Conservation (phyloP, 2,797 vertebrate genomes). For the Esox masquinongy region DNA sequence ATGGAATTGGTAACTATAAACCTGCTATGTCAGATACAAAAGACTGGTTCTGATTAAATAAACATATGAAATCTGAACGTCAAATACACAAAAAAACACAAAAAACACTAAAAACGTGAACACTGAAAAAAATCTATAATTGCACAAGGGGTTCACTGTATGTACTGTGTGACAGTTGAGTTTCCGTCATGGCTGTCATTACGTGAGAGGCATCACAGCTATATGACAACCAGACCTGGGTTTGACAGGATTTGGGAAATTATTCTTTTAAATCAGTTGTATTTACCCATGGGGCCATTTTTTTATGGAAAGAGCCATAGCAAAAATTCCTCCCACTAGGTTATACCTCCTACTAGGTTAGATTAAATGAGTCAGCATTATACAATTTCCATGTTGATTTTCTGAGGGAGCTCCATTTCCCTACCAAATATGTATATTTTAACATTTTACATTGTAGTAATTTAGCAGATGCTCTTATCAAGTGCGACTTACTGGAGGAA, state of each 20-base stretch:
- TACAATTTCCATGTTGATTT: constrained; percentile 41
- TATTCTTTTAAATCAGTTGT: constrained; percentile 65
- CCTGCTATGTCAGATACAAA: too few relatives aligned
- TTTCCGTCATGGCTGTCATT: constrained; percentile 30
- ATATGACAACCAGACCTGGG: constrained; percentile 33
- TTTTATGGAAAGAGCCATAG: constrained; percentile 56
- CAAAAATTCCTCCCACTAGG: constrained; percentile 61
- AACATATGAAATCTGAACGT: too few relatives aligned
- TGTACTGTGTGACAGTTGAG: background rate
- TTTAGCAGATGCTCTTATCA: too few relatives aligned
- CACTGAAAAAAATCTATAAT: too few relatives aligned
- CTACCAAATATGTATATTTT: constrained; percentile 55
- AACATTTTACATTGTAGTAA: too few relatives aligned
- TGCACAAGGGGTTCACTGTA: too few relatives aligned
- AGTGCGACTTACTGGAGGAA: too few relatives aligned
- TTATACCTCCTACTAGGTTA: constrained; percentile 59
- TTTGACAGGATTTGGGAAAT: constrained; percentile 63
- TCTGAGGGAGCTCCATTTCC: constrained; percentile 42
- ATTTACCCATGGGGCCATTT: constrained; percentile 66
- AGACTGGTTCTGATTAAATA: too few relatives aligned
- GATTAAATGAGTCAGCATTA: constrained; percentile 53
- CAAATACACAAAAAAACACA: too few relatives aligned
- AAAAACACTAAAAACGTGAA: too few relatives aligned
- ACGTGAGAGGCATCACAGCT: constrained; percentile 53
- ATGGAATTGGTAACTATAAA: too few relatives aligned